phyloP scores from a whole-genome alignment of 1,140 invertebrate genomes.

The Diplogasteroides magnus region DNA sequence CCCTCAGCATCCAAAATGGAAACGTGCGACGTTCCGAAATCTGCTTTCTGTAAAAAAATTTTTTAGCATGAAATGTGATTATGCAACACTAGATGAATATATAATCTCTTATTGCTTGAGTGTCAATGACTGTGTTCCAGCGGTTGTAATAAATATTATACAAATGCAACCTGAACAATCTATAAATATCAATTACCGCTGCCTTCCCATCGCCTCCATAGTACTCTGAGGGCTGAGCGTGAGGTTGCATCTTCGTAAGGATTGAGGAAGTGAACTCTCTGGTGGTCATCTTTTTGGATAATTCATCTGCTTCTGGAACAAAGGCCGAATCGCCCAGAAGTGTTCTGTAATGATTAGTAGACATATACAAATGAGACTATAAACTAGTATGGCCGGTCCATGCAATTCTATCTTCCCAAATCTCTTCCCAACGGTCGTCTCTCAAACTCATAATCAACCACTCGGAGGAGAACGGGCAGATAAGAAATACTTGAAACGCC shows the following conservation, averaged over 20 bases:
- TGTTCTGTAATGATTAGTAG: neutral
- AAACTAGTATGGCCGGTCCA: too few species aligned
- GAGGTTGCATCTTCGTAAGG: neutral
- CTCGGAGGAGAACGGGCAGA: too few species aligned
- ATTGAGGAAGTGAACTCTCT: neutral
- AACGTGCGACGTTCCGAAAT: constrained; percentile 76
- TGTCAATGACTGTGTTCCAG: neutral
- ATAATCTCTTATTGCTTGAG: neutral
- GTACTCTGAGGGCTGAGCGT: neutral
- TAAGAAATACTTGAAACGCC: too few species aligned
- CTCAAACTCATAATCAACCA: too few species aligned
- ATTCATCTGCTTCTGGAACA: neutral
- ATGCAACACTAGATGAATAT: too few species aligned
- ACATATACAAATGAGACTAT: too few species aligned
- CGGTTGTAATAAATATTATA: neutral
- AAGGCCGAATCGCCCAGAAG: neutral
- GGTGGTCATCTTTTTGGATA: neutral
- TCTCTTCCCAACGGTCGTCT: too few species aligned
- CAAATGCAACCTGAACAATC: neutral
- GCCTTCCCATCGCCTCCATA: neutral
- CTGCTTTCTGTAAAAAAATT: neutral
- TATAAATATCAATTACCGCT: neutral
- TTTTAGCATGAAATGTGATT: neutral
- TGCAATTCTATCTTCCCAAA: too few species aligned
- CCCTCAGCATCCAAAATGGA: constrained; percentile 76